phyloP scores from a whole-genome alignment of 2,113 vertebrate genomes.

The Delphinapterus leucas region DNA sequence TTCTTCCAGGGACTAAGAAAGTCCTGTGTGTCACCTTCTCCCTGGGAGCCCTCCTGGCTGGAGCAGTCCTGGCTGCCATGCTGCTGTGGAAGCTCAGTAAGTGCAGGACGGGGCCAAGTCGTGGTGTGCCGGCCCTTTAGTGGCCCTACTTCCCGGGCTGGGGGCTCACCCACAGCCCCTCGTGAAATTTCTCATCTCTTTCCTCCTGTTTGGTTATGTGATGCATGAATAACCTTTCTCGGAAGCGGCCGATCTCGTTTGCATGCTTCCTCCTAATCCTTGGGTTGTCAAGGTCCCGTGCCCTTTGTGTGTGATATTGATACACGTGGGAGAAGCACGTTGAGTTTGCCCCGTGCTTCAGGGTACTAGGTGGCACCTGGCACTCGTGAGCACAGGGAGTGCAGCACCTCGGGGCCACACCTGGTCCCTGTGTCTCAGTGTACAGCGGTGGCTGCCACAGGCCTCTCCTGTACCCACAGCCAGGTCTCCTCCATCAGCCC shows the following conservation, averaged over 20 bases:
- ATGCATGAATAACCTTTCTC: fast-evolving
- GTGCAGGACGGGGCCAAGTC: not conserved
- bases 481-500: not conserved
- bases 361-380: not conserved
- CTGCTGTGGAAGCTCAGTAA: constrained; percentile 86
- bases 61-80: constrained; percentile 59
- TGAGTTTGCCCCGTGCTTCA: not conserved
- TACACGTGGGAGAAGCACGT: fast-evolving
- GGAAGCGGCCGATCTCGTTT: fast-evolving
- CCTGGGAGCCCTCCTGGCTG: constrained; percentile 43
- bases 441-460: fast-evolving
- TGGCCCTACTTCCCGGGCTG: fast-evolving
- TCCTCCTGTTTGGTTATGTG: fast-evolving
- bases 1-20: constrained; percentile 76
- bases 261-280: fast-evolving
- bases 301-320: not conserved
- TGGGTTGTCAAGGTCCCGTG: fast-evolving
- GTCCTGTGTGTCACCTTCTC: constrained; percentile 28
- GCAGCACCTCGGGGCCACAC: not conserved
- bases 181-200: not conserved
- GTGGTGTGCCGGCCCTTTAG: fast-evolving
- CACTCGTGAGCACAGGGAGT: not conserved
- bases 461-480: fast-evolving
- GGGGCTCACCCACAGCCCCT: fast-evolving
- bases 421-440: not conserved